A percentile compares a stretch with the other conserved stretches of the same genome.
These are phyloP conservation scores for Anguilla japonica DNA, from an alignment of 2,113 vertebrate genomes.

Conservation along the genomic window DNA sequence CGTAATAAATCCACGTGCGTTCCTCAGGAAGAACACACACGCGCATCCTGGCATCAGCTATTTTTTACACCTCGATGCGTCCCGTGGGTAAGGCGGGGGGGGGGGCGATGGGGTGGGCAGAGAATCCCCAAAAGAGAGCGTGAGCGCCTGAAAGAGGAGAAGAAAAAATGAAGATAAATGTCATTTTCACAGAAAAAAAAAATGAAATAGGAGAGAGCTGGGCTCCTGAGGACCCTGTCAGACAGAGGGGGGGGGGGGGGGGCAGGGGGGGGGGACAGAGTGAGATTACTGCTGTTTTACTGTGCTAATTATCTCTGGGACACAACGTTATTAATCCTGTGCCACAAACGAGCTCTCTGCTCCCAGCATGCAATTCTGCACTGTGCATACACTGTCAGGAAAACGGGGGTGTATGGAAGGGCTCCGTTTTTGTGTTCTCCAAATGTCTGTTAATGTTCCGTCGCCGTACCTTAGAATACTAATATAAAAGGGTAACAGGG, in stretches of 20 bases:
- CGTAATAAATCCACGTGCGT: background rate
- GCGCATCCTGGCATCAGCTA: background rate
- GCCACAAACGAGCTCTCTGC: constrained; percentile 77
- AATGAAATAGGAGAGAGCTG: constrained; percentile 80
- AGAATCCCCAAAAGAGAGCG: background rate
- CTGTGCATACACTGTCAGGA: background rate
- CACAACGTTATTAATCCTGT: constrained; percentile 76
- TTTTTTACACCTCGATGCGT: too few species aligned
- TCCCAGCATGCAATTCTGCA: constrained; percentile 59
- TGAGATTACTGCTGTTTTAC: constrained; percentile 89
- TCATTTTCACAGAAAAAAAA: constrained; percentile 75
- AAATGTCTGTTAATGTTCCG: too few species aligned
- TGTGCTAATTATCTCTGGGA: constrained; percentile 82
- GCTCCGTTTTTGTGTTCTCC: too few species aligned
- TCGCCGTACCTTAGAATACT: too few species aligned
- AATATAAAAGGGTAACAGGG: too few species aligned
- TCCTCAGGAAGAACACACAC: background rate
- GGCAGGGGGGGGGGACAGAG: constrained; percentile 80
- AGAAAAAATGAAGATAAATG: constrained; percentile 70
- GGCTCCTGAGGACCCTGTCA: constrained; percentile 79
- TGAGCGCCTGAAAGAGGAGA: constrained; percentile 48
- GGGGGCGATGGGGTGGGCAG: too few species aligned
- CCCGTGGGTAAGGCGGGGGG: too few species aligned
- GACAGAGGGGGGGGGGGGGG: constrained; percentile 75
- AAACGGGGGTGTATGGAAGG: constrained; percentile 5